Evolutionary conservation across 2,113 vertebrate genomes (phyloP).

Genomic region (Centropus bengalensis): DNA sequence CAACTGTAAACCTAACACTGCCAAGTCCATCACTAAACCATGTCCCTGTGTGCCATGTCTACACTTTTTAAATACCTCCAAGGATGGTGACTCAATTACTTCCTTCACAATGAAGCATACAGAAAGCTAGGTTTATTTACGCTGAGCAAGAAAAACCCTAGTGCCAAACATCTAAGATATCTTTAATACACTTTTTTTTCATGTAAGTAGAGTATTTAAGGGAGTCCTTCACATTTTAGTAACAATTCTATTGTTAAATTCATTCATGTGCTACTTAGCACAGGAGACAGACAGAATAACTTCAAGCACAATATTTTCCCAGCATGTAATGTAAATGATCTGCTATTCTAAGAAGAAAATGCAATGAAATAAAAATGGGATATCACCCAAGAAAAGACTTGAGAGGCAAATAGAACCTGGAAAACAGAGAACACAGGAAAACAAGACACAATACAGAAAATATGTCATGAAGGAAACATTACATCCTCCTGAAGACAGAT

Average conservation of each 20-base stretch:
- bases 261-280: constrained; percentile 8
- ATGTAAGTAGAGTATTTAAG: not conserved
- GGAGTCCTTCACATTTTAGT: not conserved
- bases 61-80: not conserved
- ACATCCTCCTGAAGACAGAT: constrained; percentile 47
- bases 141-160: not conserved
- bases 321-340: not conserved
- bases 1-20: too few species aligned
- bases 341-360: constrained; percentile 25
- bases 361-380: constrained; percentile 7
- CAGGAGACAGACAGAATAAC: not conserved
- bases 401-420: constrained; percentile 35
- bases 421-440: constrained; percentile 41
- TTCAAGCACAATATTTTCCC: not conserved
- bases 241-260: not conserved
- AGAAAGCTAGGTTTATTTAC: not conserved
- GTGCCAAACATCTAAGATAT: not conserved
- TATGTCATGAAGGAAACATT: constrained; percentile 36
- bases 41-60: too few species aligned
- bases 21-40: too few species aligned
- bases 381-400: not conserved
- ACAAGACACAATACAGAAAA: constrained; percentile 27
- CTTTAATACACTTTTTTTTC: not conserved
- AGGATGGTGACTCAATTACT: not conserved
- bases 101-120: not conserved